These are phyloP conservation scores for Parambassis ranga DNA, from an alignment of 2,797 vertebrate genomes.

Conservation along the genomic window DNA sequence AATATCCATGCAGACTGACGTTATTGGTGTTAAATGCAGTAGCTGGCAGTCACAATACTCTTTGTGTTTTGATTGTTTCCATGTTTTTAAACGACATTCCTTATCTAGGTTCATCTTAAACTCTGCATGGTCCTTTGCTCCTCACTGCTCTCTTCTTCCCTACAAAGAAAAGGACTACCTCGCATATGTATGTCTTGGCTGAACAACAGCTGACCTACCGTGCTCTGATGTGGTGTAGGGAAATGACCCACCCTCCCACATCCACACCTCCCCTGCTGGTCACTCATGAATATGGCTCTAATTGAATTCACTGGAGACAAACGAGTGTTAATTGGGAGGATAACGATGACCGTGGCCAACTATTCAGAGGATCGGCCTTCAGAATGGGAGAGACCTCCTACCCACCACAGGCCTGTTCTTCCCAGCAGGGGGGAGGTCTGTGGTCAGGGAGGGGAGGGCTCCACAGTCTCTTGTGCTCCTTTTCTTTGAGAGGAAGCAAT, in stretches of 20 bases:
- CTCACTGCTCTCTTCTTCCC: conserved; percentile 5
- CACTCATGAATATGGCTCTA: conserved; percentile 73
- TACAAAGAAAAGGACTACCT: conserved; percentile 3
- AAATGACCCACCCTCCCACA: conserved; percentile 45
- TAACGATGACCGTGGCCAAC: conserved; percentile 66
- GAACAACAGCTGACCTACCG: conserved; percentile 40
- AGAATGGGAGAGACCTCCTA: conserved; percentile 48
- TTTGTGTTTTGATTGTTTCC: background rate
- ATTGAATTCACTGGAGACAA: conserved; percentile 78
- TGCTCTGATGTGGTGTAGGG: conserved; percentile 44
- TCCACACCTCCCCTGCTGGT: conserved; percentile 58
- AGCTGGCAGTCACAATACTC: too few species aligned
- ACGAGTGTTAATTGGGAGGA: conserved; percentile 80
- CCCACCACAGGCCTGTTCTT: conserved; percentile 61
- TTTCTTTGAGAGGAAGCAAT: conserved; percentile 79
- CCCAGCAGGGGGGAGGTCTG: conserved; percentile 54
- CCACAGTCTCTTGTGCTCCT: conserved; percentile 68
- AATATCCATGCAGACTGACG: too few species aligned
- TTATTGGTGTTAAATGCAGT: too few species aligned
- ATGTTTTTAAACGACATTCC: background rate
- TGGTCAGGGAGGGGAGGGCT: conserved; percentile 6
- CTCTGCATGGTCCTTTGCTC: background rate
- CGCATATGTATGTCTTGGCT: conserved; percentile 34
- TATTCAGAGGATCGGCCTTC: conserved; percentile 55
- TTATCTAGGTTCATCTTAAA: conserved; percentile 4